Evolutionary conservation across 1,140 invertebrate genomes (phyloP), one percentile per base, ranked within the genome.

Genomic region (Macrostomum lignano): DNA sequence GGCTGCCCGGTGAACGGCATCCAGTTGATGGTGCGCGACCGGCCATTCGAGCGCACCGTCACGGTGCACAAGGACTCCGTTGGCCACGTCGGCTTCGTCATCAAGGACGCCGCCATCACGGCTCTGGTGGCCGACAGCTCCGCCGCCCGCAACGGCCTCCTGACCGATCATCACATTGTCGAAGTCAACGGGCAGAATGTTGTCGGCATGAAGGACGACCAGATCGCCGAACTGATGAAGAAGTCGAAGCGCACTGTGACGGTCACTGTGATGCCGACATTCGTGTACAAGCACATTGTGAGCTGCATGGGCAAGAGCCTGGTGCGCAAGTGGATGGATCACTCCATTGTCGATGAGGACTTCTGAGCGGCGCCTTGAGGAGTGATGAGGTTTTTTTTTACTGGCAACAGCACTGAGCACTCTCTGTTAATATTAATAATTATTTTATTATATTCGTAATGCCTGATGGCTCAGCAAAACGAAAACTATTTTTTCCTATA

Each of bases 141-240:
- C 4, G 78, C 81, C 29, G 74, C 77, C n/a, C 63, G 75, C 32
- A 88, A 88, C 60, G 81, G 78, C 7, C 53, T 88, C 2, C 58
- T 86, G 11, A 84, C 71, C 25, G 73, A 82, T 36, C 79, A 86
- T 55, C 69, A 81, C 44, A 50, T 88, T 34, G 58, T 86, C 22
- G 79, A 88, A 65, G 62, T 82, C 31, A 75, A 79, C 52, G 66
- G 67, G 3, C 69, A 81, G 56, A 84, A 84, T 62, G 74, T 84
- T 15, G 69, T 86, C 35, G 78, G 77, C 3, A 46, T 86, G 43
- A 82, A 79, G 52, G 52, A 84, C 51, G 78, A 78, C 49, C 69
- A 77, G 37, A 68, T 81, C 43, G 66, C 67, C 4, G 66, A 67
- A 35, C 67, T 84, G 38, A 75, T 86, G 46, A 67, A 70, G 42